Percentiles rank a stretch among this genome's conserved stretches.
phyloP scores from a whole-genome alignment of 2,888 invertebrate genomes.

The Melieria omissa region DNA sequence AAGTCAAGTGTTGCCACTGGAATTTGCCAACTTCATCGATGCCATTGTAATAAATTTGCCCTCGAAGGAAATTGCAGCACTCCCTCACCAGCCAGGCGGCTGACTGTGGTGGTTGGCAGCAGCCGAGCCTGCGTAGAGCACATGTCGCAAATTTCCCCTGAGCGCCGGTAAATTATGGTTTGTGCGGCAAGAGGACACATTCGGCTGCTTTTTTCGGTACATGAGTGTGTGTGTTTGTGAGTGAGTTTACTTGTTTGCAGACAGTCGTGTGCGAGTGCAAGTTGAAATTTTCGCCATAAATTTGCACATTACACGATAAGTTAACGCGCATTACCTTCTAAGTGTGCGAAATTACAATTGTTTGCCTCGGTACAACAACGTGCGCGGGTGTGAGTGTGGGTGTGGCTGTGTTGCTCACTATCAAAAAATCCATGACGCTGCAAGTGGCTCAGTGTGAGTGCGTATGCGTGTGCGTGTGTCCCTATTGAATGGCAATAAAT shows the following conservation, averaged over 20 bases:
- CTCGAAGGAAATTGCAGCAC: too few relatives aligned
- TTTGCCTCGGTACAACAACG: conserved; percentile 16
- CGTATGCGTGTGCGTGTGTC: conserved; percentile 6
- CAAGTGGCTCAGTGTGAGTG: neutral
- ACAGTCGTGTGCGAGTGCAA: neutral
- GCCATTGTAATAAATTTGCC: neutral
- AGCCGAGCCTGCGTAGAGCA: too few relatives aligned
- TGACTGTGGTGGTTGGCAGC: too few relatives aligned
- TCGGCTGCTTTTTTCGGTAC: neutral
- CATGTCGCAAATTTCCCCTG: too few relatives aligned
- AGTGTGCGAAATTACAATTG: conserved; percentile 56
- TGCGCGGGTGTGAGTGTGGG: neutral
- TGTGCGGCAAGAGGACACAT: too few relatives aligned
- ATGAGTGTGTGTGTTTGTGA: neutral
- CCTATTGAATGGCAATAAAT: conserved; percentile 49
- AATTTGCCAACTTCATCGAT: neutral
- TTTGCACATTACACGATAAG: conserved; percentile 59
- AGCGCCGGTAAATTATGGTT: too few relatives aligned
- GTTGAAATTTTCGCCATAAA: conserved; percentile 49
- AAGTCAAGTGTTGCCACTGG: too few relatives aligned
- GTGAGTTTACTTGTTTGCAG: neutral
- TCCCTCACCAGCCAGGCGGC: too few relatives aligned
- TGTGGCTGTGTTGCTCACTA: neutral
- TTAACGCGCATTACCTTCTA: conserved; percentile 59
- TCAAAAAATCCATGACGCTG: neutral